phyloP scores from a whole-genome alignment of 2,797 vertebrate genomes.

The Eulemur albifrons region DNA sequence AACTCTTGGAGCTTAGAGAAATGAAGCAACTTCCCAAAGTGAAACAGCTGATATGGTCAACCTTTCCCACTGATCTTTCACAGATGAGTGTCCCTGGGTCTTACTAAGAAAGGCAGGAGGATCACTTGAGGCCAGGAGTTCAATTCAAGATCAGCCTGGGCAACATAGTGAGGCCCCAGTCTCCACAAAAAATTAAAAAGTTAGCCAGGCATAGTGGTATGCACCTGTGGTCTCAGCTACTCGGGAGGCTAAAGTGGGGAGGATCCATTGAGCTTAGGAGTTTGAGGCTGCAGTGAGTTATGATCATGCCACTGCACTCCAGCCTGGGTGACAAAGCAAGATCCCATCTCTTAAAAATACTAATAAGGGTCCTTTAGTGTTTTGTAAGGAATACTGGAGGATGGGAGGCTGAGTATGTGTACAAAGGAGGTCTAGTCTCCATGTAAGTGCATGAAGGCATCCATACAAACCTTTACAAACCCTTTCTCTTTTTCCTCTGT shows the following conservation, averaged over 20 bases:
- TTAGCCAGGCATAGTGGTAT: not conserved
- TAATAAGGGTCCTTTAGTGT: not conserved
- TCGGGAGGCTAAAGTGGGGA: not conserved
- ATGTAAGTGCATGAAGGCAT: not conserved
- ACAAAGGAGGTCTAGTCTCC: not conserved
- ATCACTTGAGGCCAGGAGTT: not conserved
- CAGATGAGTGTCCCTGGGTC: not conserved
- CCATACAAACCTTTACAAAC: not conserved
- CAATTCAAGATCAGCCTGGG: not conserved
- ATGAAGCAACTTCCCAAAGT: not conserved
- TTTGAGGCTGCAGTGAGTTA: not conserved
- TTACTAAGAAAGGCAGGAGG: not conserved
- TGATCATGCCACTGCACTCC: not conserved
- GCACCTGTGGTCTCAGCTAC: not conserved
- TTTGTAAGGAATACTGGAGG: not conserved
- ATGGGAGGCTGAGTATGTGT: fast-evolving
- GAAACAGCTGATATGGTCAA: not conserved
- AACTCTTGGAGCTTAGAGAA: not conserved
- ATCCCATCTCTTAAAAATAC: not conserved
- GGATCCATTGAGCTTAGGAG: not conserved
- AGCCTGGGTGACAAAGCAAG: not conserved
- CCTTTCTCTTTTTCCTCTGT: not conserved
- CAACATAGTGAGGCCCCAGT: not conserved
- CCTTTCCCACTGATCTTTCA: not conserved
- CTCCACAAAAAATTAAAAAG: not conserved